Percentiles rank a stretch among this genome's conserved stretches.
These are phyloP conservation scores for Antedon mediterranea DNA, from an alignment of 53 echinoderm and acorn worm genomes.

Conservation along the genomic window DNA sequence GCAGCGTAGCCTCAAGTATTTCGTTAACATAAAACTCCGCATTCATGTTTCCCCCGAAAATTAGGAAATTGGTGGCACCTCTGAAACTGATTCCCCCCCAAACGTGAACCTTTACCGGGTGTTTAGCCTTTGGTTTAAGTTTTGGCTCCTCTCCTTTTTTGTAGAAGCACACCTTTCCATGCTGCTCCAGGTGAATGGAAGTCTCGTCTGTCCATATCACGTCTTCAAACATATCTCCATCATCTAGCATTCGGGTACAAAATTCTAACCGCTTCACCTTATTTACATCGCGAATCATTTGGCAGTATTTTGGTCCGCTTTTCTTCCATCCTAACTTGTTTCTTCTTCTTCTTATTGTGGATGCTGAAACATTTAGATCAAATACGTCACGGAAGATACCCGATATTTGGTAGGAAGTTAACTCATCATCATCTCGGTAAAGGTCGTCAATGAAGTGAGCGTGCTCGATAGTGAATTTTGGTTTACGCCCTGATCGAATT, in stretches of 20 bases:
- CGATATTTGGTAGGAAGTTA: constrained; percentile 14
- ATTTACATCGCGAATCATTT: constrained; percentile 24
- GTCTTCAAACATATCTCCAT: constrained; percentile 16
- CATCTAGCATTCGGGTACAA: constrained; percentile 6
- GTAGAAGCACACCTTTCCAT: neutral
- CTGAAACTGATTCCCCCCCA: constrained; percentile 40
- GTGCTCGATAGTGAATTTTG: neutral
- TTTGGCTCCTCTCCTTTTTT: neutral
- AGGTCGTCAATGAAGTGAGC: constrained; percentile 11
- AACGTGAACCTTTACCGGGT: constrained; percentile 24
- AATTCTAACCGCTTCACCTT: constrained; percentile 19
- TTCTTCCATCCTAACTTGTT: constrained; percentile 20
- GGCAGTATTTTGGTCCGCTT: constrained; percentile 30
- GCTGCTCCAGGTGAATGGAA: constrained; percentile 19
- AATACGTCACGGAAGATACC: neutral
- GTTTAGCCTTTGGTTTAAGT: constrained; percentile 15
- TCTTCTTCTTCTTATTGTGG: constrained; percentile 11
- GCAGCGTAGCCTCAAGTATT: too few species aligned
- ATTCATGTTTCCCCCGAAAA: constrained; percentile 40
- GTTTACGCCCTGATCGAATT: neutral
- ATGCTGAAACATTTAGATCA: neutral
- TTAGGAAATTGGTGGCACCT: constrained; percentile 12
- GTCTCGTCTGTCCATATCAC: constrained; percentile 43
- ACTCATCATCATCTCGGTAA: constrained; percentile 7
- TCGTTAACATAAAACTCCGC: constrained; percentile 34